Percentiles rank a stretch among this genome's conserved stretches.
phyloP scores from a whole-genome alignment of 2,797 vertebrate species.

The Hozukius guyotensis region DNA sequence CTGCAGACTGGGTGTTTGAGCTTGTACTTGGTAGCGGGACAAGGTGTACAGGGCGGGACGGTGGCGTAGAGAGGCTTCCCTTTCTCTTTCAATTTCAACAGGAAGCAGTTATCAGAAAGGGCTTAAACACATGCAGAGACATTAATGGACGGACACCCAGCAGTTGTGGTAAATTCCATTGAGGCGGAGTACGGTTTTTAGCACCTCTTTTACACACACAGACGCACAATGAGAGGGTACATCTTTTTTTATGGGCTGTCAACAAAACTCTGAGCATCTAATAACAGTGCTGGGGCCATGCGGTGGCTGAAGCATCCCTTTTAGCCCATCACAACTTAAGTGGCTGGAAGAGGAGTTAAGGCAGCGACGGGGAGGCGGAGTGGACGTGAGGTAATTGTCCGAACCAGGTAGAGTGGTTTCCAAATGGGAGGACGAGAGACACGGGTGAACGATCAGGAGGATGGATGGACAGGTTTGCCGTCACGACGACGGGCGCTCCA shows the following conservation, averaged over 20 bases:
- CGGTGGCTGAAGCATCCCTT: slow-evolving; percentile 79
- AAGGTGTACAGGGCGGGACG: slow-evolving; percentile 22
- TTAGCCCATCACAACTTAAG: slow-evolving; percentile 84
- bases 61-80: slow-evolving; percentile 22
- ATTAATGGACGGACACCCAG: slow-evolving; percentile 61
- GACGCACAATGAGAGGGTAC: slow-evolving; percentile 70
- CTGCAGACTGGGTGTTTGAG: slow-evolving; percentile 64
- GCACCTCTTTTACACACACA: slow-evolving; percentile 57
- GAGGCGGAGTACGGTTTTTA: slow-evolving; percentile 61
- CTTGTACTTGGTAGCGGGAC: slow-evolving; percentile 57
- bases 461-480: slow-evolving; percentile 64
- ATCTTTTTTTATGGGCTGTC: slow-evolving; percentile 75
- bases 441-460: slow-evolving; percentile 67
- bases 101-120: slow-evolving; percentile 32
- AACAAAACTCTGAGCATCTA: slow-evolving; percentile 76
- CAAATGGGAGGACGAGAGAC: slow-evolving; percentile 67
- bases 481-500: slow-evolving; percentile 58
- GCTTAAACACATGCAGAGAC: slow-evolving; percentile 55
- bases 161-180: slow-evolving; percentile 63
- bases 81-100: slow-evolving; percentile 48
- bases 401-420: slow-evolving; percentile 80
- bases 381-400: slow-evolving; percentile 76
- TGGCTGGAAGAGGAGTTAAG: slow-evolving; percentile 82
- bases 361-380: slow-evolving; percentile 57
- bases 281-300: slow-evolving; percentile 73